phyloP scores from a whole-genome alignment of 2,888 invertebrate species.

The Cenopis cana region DNA sequence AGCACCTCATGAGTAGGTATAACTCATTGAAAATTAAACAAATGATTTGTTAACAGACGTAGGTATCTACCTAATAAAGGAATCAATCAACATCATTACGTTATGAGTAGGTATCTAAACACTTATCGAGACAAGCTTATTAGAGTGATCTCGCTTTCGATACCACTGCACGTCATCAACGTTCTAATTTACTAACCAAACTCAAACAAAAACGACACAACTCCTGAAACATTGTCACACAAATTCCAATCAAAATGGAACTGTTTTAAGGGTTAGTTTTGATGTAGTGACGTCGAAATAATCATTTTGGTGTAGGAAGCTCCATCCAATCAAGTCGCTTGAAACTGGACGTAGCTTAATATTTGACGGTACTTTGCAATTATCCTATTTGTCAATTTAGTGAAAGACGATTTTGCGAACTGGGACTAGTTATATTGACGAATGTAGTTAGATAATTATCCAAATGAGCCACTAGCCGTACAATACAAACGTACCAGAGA shows the following conservation, averaged over 20 bases:
- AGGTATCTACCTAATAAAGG: too few relatives aligned
- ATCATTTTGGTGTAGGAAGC: not conserved
- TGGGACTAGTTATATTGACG: not conserved
- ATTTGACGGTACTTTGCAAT: slow-evolving; percentile 6
- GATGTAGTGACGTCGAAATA: not conserved
- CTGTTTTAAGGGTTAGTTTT: not conserved
- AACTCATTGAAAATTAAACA: too few relatives aligned
- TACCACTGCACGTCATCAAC: slow-evolving; percentile 21
- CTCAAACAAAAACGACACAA: not conserved
- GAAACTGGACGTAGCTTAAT: slow-evolving; percentile 9
- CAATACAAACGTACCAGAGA: too few relatives aligned
- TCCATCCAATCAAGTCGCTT: slow-evolving; percentile 21
- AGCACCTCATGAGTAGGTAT: too few relatives aligned
- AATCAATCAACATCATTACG: not conserved
- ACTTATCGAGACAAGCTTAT: slow-evolving; percentile 14
- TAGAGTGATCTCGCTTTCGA: slow-evolving; percentile 3
- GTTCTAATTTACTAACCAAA: slow-evolving; percentile 6
- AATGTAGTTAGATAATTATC: too few relatives aligned
- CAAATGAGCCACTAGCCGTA: too few relatives aligned
- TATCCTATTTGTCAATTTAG: slow-evolving; percentile 2
- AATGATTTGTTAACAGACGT: not conserved
- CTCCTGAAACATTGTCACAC: not conserved
- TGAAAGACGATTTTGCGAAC: not conserved
- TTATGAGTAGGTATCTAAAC: too few relatives aligned
- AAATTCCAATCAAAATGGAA: not conserved